phyloP scores from a whole-genome alignment of 2,113 vertebrate species.

The Scartelaos histophorus region DNA sequence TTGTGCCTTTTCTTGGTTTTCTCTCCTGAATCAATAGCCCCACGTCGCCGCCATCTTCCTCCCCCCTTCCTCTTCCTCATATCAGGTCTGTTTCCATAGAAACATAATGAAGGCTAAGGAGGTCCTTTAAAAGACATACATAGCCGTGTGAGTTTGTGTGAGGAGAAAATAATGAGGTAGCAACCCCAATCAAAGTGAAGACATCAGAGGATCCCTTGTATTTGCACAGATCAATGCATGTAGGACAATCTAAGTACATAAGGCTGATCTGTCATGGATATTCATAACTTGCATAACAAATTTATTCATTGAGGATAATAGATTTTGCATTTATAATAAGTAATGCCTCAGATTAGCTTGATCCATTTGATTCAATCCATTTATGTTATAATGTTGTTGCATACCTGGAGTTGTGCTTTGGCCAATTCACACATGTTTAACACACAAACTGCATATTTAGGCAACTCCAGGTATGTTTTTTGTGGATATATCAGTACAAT shows the following conservation, averaged over 20 bases:
- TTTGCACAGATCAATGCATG: background rate
- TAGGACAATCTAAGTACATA: background rate
- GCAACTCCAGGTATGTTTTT: too few relatives aligned
- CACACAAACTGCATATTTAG: too few relatives aligned
- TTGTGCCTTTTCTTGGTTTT: slow-evolving; percentile 34
- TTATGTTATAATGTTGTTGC: too few relatives aligned
- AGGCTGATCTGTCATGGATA: too few relatives aligned
- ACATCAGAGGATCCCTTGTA: slow-evolving; percentile 3
- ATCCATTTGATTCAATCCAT: too few relatives aligned
- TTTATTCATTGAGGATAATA: background rate
- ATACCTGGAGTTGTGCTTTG: too few relatives aligned
- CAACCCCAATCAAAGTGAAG: slow-evolving; percentile 10
- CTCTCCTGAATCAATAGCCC: slow-evolving; percentile 48
- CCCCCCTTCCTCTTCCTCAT: slow-evolving; percentile 25
- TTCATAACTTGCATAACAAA: too few relatives aligned
- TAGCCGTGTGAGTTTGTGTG: slow-evolving; percentile 35
- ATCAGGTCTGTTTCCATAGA: slow-evolving; percentile 78
- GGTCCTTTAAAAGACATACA: slow-evolving; percentile 52
- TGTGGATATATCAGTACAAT: too few relatives aligned
- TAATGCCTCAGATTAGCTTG: too few relatives aligned
- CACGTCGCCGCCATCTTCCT: slow-evolving; percentile 23
- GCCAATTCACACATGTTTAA: too few relatives aligned
- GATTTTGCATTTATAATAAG: too few relatives aligned
- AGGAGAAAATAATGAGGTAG: slow-evolving; percentile 27
- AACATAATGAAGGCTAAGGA: slow-evolving; percentile 63